These are phyloP conservation scores for Clarias fuscus DNA, from an alignment of 2,797 vertebrate genomes.

Conservation along the genomic window DNA sequence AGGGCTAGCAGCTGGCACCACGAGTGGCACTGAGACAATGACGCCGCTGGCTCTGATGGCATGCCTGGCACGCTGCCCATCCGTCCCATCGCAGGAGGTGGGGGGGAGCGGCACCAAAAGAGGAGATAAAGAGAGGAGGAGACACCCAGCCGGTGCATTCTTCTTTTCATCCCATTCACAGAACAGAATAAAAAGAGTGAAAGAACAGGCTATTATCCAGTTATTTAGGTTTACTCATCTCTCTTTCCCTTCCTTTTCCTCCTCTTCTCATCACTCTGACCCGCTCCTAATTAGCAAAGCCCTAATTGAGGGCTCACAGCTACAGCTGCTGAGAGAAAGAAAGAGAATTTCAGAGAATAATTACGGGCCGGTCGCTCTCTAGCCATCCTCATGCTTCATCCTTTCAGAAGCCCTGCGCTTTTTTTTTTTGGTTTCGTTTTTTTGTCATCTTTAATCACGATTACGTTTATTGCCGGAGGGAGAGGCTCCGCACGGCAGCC, in stretches of 20 bases:
- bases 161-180: conserved; percentile 22
- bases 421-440: conserved; percentile 26
- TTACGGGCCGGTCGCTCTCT: conserved; percentile 12
- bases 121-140: conserved; percentile 28
- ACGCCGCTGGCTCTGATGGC: conserved; percentile 50
- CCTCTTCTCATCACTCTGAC: not conserved
- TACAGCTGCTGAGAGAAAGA: conserved; percentile 39
- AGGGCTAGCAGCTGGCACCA: conserved; percentile 58
- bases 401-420: conserved; percentile 23
- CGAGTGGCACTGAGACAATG: conserved; percentile 59
- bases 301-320: conserved; percentile 51
- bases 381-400: not conserved
- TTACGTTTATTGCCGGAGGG: conserved; percentile 47
- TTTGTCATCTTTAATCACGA: conserved; percentile 48
- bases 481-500: conserved; percentile 22
- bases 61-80: conserved; percentile 53
- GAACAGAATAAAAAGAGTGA: conserved; percentile 25
- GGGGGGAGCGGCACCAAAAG: conserved; percentile 13
- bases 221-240: conserved; percentile 50
- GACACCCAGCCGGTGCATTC: conserved; percentile 32
- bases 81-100: conserved; percentile 9
- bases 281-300: conserved; percentile 55
- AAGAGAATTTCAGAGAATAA: conserved; percentile 48
- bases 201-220: conserved; percentile 53
- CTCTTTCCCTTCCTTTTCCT: not conserved